Evolutionary conservation across 2,888 invertebrate species (phyloP).

Genomic region (Emesis furor): DNA sequence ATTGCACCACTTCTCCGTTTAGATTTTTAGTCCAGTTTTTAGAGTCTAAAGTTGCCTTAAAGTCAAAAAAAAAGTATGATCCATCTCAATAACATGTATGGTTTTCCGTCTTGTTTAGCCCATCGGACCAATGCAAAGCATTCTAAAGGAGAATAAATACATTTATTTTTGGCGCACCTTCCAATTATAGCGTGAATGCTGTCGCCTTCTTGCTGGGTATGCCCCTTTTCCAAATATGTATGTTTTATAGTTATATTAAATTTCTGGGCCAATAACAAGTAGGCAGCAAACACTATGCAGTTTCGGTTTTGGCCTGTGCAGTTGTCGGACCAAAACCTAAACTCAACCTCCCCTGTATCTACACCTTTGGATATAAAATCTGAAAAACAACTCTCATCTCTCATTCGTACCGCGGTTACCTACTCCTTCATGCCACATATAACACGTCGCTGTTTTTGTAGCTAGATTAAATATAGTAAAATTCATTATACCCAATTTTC

Average conservation of each 20-base stretch:
- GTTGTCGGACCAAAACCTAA: background rate
- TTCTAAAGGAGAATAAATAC: background rate
- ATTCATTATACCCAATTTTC: background rate
- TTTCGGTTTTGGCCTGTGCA: background rate
- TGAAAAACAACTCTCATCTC: constrained; percentile 21
- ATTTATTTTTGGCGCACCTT: constrained; percentile 2
- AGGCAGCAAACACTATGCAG: background rate
- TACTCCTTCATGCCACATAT: constrained; percentile 26
- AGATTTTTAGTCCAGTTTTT: constrained; percentile 1
- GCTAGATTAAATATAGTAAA: constrained; percentile 15
- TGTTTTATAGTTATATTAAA: background rate
- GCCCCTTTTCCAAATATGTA: background rate
- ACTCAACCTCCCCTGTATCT: background rate
- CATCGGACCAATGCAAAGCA: background rate
- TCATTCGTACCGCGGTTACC: constrained; percentile 23
- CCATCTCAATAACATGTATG: background rate
- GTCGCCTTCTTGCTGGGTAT: background rate
- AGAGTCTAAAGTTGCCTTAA: constrained; percentile 7
- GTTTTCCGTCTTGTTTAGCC: background rate
- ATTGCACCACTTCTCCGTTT: background rate
- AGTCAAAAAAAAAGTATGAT: background rate
- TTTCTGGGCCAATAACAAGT: background rate
- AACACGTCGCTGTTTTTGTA: constrained; percentile 31
- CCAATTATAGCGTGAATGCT: background rate
- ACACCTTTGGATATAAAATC: constrained; percentile 24